Base-by-base conservation (phyloP, 2,797 vertebrate genomes). In the Cossypha dichroa region DNA sequence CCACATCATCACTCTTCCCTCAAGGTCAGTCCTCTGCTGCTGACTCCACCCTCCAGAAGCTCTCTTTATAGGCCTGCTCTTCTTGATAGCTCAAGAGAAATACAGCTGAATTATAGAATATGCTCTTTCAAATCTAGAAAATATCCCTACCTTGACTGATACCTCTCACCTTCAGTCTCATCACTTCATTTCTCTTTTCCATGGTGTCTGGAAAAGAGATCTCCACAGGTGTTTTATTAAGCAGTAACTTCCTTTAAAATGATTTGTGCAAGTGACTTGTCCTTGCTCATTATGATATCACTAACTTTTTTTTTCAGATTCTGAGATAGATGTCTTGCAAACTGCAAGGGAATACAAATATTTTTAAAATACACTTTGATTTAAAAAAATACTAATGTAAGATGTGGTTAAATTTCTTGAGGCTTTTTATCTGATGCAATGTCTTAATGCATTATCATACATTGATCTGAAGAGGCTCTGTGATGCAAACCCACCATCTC, bases 1-100 rank as follows among this genome's bases (percentile, higher is more conserved):
- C 3, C 6, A 14, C 18, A 21, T 31, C 22, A 51, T 5, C 1
- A 0, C 26, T 69, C 34, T 49, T 74, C 20, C 1, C 1, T 82
- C 48, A 3, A 16, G 48, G 15, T n/a, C 49, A 73, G 2, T 12
- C 7, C 17, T 60, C 49, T 41, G 5, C 17, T 58, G 16, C 22
- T 79, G 56, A 29, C 22, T 54, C 6, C 5, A 26, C 10, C 45
- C 12, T 68, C 7, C 15, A 62, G 10, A 54, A 64, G 4, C 6
- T 68, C 10, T 29, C 4, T 52, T 73, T 3, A 11, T 17, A 38
- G 45, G 3, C 10, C 9, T 88, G 6, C n/a, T 91, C 63, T 48
- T 43, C 40, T 34, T 15, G 25, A 46, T 5, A 31, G 7, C 13
- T 86, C 38, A 58, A 33, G 23, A 73, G 41, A 74, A 90, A 73